Percentiles rank a stretch among this genome's conserved stretches.
phyloP scores from a whole-genome alignment of 2,888 invertebrate species.

The Chydorus sphaericus region DNA sequence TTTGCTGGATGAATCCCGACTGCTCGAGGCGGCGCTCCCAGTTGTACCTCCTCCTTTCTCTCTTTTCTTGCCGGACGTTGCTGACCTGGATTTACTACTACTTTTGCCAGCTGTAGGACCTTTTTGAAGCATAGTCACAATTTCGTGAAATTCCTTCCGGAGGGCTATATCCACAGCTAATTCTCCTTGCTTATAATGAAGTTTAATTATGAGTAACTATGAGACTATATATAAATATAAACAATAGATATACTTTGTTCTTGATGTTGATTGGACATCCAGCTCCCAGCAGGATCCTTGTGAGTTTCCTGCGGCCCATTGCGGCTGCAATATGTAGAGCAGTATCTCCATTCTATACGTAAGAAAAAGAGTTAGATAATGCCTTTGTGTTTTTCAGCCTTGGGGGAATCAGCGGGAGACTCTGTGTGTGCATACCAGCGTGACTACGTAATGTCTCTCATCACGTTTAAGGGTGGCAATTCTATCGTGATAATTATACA shows the following conservation, averaged over 20 bases:
- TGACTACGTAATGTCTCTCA: no score
- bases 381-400: no score
- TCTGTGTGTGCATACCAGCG: no score
- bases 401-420: no score
- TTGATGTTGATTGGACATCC: slow-evolving; percentile 53
- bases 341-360: slow-evolving; percentile 68
- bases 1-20: slow-evolving; percentile 12
- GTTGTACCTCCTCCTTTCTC: no score
- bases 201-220: neutral
- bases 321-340: slow-evolving; percentile 86
- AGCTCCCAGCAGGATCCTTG: slow-evolving; percentile 74
- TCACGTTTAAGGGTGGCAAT: no score
- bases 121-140: slow-evolving; percentile 55
- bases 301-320: slow-evolving; percentile 81
- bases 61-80: slow-evolving; percentile 28
- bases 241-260: slow-evolving; percentile 43
- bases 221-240: neutral
- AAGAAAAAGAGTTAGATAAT: neutral
- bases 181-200: slow-evolving; percentile 49
- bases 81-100: slow-evolving; percentile 16
- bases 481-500: no score
- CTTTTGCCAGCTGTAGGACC: slow-evolving; percentile 26
- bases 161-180: slow-evolving; percentile 77
- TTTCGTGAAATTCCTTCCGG: slow-evolving; percentile 71
- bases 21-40: slow-evolving; percentile 28